Base-by-base conservation (phyloP, 2,888 invertebrate species). In the Cheiracanthium punctorium region DNA sequence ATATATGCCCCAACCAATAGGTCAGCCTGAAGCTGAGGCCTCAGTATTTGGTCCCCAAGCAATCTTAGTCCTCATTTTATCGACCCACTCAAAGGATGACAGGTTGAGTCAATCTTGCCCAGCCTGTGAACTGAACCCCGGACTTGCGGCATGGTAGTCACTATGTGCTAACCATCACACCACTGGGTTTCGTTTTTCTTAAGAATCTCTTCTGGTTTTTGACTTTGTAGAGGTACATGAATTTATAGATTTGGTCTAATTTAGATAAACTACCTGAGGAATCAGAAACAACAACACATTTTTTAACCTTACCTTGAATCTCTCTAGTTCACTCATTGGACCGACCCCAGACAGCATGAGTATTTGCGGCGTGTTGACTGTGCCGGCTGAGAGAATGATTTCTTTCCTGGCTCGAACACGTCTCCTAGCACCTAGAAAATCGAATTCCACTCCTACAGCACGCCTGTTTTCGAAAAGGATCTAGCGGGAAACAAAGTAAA, bases 261-360 rank as follows among this genome's bases (percentile, higher is more conserved):
- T n/a, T n/a, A n/a, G n/a, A n/a, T n/a, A n/a, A n/a, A n/a, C n/a
- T n/a, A n/a, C n/a, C n/a, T n/a, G n/a, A n/a, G n/a, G n/a, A n/a
- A n/a, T n/a, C n/a, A n/a, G n/a, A n/a, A n/a, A n/a, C n/a, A 17
- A 17, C 14, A 17, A 2, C 48, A 48, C 10, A 37, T 37, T 10
- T 48, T n/a, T 10, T 10, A 48, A 12, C 17, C 12, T 84, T 52
- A 84, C 82, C 37, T 33, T 30, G 12, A 84, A 65, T 20, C 65
- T 77, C 8, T 48, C 32, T 1, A 84, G 72, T 29, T 84, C 72
- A 29, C 20, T 48, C 82, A 84, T 77, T 5, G 82, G 82, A 33
- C 82, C 82, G 8, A 84, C 77, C 0, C 82, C 82, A 7, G 82
- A 84, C 7, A 84, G 28, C 82, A 84, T 72, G 4, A 84, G 65